Base-by-base conservation (phyloP, 2,888 invertebrate species). In the Amphimallon solstitiale region DNA sequence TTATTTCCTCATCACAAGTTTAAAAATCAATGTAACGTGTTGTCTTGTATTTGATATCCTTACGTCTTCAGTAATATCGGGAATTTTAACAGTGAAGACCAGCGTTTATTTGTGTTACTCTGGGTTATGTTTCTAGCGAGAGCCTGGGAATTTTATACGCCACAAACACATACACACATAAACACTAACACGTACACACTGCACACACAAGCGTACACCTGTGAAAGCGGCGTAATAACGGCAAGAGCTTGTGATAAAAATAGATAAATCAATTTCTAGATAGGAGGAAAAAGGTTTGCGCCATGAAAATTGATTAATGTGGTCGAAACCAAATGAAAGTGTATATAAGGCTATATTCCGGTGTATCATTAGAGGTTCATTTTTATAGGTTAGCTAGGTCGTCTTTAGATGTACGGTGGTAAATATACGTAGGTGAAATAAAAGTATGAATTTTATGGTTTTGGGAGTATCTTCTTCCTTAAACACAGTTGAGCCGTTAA, bases 181-280 rank as follows among this genome's bases (percentile, higher is more conserved):
- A 19, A 21, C 15, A 12, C 34, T 51, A 14, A 17, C 45, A 29
- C 3, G 5, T 5, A 23, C 2, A 29, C n/a, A n/a, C n/a, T n/a
- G n/a, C 19, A 48, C 48, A 23, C 48, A 48, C 7, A 21, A 34
- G n/a, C 34, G 29, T 34, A 12, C 45, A 45, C 45, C 45, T 45
- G 12, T 52, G 37, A 52, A 52, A 37, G 2, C 52, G 4, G 37
- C 17, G 38, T 10, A 52, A 37, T 52, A 52, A 37, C 34, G 37
- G 10, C 19, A 52, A 52, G 17, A 38, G 19, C 19, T 52, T 35
- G 52, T 37, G 37, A 35, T 52, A 52, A 37, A 52, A 52, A 52
- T 52, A 52, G 52, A 52, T 37, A 52, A 52, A 52, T 52, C 38
- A 37, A 52, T 52, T 52, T 52, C 34, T 52, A 35, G 37, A 37